Evolutionary conservation across 2,888 invertebrate species (phyloP).

Genomic region (Furcula furcula): DNA sequence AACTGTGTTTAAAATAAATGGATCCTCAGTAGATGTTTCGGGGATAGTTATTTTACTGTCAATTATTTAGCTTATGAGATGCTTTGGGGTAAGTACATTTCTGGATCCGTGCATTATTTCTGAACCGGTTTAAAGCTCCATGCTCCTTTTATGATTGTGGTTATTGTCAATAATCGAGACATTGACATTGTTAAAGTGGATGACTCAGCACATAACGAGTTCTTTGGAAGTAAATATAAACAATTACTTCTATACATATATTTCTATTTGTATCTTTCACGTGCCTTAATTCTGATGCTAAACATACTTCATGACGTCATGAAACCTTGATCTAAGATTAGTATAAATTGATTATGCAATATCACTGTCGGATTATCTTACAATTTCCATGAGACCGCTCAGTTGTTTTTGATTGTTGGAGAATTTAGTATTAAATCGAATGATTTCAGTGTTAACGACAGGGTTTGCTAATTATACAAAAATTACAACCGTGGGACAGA

Average conservation of each 20-base stretch:
- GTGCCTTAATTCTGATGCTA: conserved; percentile 18
- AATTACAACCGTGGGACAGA: conserved; percentile 1
- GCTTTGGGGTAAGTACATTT: no score
- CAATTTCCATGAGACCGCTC: conserved; percentile 15
- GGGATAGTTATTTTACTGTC: conserved; percentile 23
- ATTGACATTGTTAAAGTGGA: conserved; percentile 31
- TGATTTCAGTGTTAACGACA: not conserved
- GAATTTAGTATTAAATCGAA: conserved; percentile 3
- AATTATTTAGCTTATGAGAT: conserved; percentile 25
- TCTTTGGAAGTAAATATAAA: conserved; percentile 22
- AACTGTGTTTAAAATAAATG: conserved; percentile 49
- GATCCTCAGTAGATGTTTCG: conserved; percentile 32
- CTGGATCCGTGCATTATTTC: no score
- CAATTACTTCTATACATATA: conserved; percentile 28
- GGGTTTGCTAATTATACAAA: conserved; percentile 1
- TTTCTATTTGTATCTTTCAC: conserved; percentile 22
- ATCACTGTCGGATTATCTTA: conserved; percentile 22
- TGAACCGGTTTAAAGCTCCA: conserved; percentile 23
- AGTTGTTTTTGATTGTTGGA: conserved; percentile 20
- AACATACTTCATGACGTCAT: conserved; percentile 29
- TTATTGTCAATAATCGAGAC: conserved; percentile 27
- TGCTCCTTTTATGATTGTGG: conserved; percentile 24
- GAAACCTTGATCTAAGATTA: conserved; percentile 32
- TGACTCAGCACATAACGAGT: conserved; percentile 30
- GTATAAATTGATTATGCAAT: conserved; percentile 33